A percentile compares a stretch with the other conserved stretches of the same genome.
Conservation (phyloP, 2,113 vertebrate genomes). For the Smithornis capensis region DNA sequence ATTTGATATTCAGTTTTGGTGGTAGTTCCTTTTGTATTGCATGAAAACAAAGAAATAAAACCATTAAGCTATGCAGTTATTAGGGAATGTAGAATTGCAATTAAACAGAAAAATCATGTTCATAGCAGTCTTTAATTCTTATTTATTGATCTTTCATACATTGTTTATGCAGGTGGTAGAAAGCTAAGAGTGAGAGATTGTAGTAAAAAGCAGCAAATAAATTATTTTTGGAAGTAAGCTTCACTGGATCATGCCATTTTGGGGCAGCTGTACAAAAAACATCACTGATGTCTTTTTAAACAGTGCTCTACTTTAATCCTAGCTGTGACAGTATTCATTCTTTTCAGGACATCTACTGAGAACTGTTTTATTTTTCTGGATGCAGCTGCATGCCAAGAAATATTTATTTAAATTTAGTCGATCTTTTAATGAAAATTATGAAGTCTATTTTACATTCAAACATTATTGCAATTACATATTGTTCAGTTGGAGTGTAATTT, state of each 20-base stretch:
- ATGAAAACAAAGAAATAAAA: background rate
- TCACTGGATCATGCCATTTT: background rate
- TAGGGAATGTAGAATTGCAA: background rate
- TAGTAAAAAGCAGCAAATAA: background rate
- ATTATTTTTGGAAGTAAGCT: background rate
- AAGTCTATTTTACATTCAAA: background rate
- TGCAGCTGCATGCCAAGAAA: background rate
- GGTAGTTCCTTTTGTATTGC: background rate
- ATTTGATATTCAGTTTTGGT: background rate
- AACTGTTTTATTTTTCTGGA: background rate
- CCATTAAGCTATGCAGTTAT: background rate
- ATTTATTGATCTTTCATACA: background rate
- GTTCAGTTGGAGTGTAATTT: background rate
- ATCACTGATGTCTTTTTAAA: constrained; percentile 1
- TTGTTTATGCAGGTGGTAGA: background rate
- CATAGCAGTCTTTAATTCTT: background rate
- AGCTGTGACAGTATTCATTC: background rate
- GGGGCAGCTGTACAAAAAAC: background rate
- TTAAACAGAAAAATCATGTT: background rate
- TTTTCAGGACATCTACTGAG: background rate
- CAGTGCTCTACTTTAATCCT: constrained; percentile 5
- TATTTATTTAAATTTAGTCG: background rate
- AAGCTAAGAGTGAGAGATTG: background rate
- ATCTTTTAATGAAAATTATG: background rate
- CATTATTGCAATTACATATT: background rate